Conservation (phyloP, 2,888 invertebrate species). For the Amiota mariae region DNA sequence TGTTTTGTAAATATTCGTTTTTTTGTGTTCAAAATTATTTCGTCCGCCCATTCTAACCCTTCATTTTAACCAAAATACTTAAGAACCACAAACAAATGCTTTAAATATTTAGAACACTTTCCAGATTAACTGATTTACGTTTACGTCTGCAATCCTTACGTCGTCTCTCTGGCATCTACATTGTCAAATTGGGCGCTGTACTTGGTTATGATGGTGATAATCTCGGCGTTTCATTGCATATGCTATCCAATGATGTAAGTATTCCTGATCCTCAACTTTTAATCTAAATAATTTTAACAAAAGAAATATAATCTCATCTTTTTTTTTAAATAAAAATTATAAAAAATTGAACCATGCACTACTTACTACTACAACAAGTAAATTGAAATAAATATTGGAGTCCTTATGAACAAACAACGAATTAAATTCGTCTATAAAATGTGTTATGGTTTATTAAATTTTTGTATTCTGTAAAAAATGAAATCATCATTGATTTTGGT, state of each 20-base stretch:
- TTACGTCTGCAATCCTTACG: constrained; percentile 87
- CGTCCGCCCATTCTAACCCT: constrained; percentile 72
- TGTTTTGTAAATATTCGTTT: constrained; percentile 52
- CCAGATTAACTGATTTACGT: constrained; percentile 84
- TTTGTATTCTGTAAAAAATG: neutral
- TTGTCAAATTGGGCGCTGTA: constrained; percentile 85
- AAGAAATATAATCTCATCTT: constrained; percentile 32
- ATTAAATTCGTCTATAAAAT: constrained; percentile 16
- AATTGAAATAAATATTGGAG: constrained; percentile 26
- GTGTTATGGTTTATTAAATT: constrained; percentile 27
- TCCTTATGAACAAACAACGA: constrained; percentile 25
- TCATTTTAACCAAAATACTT: constrained; percentile 55
- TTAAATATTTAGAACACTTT: constrained; percentile 72
- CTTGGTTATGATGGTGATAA: constrained; percentile 82
- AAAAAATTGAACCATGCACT: constrained; percentile 10
- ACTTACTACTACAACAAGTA: constrained; percentile 19
- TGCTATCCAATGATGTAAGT: constrained; percentile 78
- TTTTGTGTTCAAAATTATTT: constrained; percentile 69
- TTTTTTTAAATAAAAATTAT: constrained; percentile 37
- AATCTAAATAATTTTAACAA: constrained; percentile 16
- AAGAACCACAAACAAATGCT: constrained; percentile 53
- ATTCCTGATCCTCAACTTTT: constrained; percentile 33
- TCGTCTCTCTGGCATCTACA: constrained; percentile 87
- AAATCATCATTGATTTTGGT: neutral
- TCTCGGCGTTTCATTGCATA: constrained; percentile 75